Evolutionary conservation across 2,113 vertebrate genomes (phyloP), one percentile per base, ranked within the genome.

Genomic region (Hucho hucho): DNA sequence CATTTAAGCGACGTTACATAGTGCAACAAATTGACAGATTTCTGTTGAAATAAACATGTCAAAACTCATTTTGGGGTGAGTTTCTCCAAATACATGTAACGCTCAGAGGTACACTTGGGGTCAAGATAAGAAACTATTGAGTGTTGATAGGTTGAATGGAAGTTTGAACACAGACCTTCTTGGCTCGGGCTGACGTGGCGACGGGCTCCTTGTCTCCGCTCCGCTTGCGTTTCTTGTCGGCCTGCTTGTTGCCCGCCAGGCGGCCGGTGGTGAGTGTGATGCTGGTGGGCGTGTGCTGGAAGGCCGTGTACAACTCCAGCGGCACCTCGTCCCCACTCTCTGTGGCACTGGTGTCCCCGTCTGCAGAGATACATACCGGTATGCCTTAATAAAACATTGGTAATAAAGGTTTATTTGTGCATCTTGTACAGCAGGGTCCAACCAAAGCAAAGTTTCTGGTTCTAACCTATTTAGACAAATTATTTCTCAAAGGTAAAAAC

Each of bases 291-390:
- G 96, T 96, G 75, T 99, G 98, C 76, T 98, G 98, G 87, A 97
- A 97, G 82, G 98, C 95, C 72, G 97, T 97, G 87, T 99, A 99
- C 22, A 99, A 91, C 89, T 98, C 97, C 89, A 98, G 90, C 28
- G 97, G 98, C 85, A 99, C 97, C 83, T 99, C 98, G 87, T 99
- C 98, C 47, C 98, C 96, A 88, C 98, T 99, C 87, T 99, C 98
- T 53, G 98, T 99, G 76, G 98, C 98, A 70, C 98, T 99, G 66
- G 97, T 99, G 89, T 99, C 98, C 72, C 98, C 98, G 92, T 99
- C 98, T 99, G 90, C 83, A 88, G 46, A 64, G 29, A 73, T 22
- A 74, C 67, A 72, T 29, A 74, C 47, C 64, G 3, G 71, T 28
- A 63, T 25, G 73, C 66, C 71, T 32, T 25, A 13, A 77, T 32